Conservation (phyloP, 2,113 vertebrate genomes). For the Spermophilus dauricus region DNA sequence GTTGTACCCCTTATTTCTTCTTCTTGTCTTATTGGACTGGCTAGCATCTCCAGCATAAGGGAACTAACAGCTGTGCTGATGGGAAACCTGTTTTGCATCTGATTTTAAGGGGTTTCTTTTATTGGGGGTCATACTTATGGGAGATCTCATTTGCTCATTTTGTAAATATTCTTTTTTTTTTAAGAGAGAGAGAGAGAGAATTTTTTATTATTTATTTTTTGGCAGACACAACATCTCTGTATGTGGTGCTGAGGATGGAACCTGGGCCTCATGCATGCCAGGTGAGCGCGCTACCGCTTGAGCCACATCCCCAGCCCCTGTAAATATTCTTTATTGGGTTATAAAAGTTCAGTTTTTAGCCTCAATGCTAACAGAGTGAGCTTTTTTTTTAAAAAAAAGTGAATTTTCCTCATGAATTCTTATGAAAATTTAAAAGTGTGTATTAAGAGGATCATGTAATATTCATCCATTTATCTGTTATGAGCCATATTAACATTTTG, state of each 20-base stretch:
- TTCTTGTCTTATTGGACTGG: neutral
- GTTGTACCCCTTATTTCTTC: neutral
- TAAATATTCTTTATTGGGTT: neutral
- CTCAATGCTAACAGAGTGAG: neutral
- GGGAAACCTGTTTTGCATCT: neutral
- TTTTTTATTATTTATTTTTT: too few relatives aligned
- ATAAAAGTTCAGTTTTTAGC: neutral
- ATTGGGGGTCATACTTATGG: too few relatives aligned
- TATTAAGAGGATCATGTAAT: neutral
- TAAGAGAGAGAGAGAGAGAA: too few relatives aligned
- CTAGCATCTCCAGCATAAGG: neutral
- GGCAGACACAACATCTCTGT: too few relatives aligned
- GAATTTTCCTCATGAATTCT: neutral
- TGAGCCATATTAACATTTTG: neutral
- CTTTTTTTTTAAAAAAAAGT: neutral
- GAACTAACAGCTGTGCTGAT: too few relatives aligned
- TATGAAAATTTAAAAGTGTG: neutral
- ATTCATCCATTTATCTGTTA: neutral
- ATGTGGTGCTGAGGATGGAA: too few relatives aligned
- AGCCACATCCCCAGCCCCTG: neutral
- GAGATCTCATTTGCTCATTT: neutral
- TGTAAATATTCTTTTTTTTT: neutral
- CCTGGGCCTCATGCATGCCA: too few relatives aligned
- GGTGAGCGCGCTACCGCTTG: too few relatives aligned
- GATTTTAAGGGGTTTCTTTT: neutral